Evolutionary conservation across 2,113 vertebrate species (phyloP), one percentile per base, ranked within the genome.

Genomic region (Silurus asotus): DNA sequence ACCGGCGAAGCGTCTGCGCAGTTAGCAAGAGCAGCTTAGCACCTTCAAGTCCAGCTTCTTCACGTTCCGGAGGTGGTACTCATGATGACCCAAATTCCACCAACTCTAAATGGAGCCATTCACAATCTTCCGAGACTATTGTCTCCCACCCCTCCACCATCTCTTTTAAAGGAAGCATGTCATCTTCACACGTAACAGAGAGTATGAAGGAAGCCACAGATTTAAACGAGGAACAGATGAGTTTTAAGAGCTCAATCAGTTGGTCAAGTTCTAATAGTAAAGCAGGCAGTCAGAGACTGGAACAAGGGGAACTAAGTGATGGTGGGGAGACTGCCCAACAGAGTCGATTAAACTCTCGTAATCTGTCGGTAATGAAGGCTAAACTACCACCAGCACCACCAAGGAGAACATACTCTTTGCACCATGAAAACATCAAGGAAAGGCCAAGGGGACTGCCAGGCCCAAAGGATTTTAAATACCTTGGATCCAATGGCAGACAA

Each of bases 91-190:
- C 62, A 87, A 93, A 93, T 79, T 93, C 95, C 79, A 92, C 95
- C 78, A 96, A 95, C 3, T 96, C 96, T 88, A 96, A 95, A 89
- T 96, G 96, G 95, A 97, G 96, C 89, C 95, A 96, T 90, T 97
- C 97, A 0, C 96, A 97, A 85, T 98, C 97, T 89, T 97, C 97
- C 0, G 97, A 98, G 91, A 98, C 96, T 28, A 94, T 97, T 0
- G 96, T 96, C 53, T 97, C 96, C 70, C 96, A 97, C 56, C 94
- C 96, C 37, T 97, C 97, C 48, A 96, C 96, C 37, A 93, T 95
- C 28, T 97, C 96, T 48, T 97, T 96, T 0, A 96, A 96, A 79
- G 94, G 95, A 0, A 96, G 95, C 56, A 55, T 58, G 75, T 64
- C 76, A 86, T 77, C 20, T 23, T 92, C 92, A 20, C 0, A 89